Percentiles rank a stretch among this genome's conserved stretches.
These are phyloP conservation scores for Crocuta crocuta DNA, from an alignment of 2,113 vertebrate species.

Conservation along the genomic window DNA sequence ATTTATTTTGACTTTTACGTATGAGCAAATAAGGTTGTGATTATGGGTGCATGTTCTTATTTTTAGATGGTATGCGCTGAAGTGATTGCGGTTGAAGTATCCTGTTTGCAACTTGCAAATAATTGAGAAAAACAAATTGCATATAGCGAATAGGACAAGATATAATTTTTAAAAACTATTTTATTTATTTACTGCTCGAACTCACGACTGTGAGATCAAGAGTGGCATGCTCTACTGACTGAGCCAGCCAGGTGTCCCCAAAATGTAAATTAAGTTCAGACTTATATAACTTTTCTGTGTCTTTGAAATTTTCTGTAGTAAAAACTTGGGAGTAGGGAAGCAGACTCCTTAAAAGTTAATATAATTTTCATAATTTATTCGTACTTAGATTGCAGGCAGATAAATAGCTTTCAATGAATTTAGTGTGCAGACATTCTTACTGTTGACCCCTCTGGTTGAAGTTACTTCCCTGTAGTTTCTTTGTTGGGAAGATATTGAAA, in stretches of 20 bases:
- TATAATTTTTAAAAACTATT: background rate
- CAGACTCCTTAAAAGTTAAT: background rate
- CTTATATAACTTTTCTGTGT: background rate
- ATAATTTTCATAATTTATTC: background rate
- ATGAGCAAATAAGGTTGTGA: background rate
- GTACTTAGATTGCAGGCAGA: background rate
- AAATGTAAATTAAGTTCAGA: background rate
- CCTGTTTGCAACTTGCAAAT: background rate
- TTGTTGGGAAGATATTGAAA: background rate
- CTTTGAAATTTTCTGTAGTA: slow-evolving; percentile 3
- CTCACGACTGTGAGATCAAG: no score
- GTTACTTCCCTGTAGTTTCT: background rate
- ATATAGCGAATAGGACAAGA: background rate
- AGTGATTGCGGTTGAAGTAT: slow-evolving; percentile 47
- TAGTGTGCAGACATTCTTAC: background rate
- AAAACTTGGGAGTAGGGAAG: background rate
- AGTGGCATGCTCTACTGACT: no score
- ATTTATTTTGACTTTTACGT: background rate
- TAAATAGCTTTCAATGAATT: background rate
- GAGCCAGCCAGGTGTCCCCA: no score
- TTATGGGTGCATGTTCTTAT: background rate
- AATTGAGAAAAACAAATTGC: background rate
- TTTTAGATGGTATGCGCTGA: background rate
- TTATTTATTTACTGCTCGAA: no score
- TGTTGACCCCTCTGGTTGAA: background rate